These are phyloP conservation scores for Felis chaus DNA, from an alignment of 2,113 vertebrate genomes.

Conservation along the genomic window DNA sequence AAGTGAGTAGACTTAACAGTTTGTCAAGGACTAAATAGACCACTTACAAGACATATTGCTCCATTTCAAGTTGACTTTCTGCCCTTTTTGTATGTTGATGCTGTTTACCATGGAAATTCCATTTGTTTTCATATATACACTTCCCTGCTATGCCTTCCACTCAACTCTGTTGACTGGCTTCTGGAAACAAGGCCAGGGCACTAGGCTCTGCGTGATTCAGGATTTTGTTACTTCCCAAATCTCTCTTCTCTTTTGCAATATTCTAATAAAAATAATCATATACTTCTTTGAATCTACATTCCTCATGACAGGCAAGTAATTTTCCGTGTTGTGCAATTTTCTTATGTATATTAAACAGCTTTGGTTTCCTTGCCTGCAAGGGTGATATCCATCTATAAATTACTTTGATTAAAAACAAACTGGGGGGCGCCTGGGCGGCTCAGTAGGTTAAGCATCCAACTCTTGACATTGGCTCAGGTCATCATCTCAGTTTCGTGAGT, in stretches of 20 bases:
- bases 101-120: neutral
- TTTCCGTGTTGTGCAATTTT: neutral
- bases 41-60: neutral
- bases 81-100: too few relatives aligned
- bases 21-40: neutral
- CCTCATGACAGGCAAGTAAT: neutral
- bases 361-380: neutral
- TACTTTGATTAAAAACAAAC: conserved; percentile 14
- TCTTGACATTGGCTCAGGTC: too few relatives aligned
- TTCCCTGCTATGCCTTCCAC: neutral
- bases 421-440: too few relatives aligned
- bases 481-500: too few relatives aligned
- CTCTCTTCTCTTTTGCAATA: neutral
- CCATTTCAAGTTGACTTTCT: neutral
- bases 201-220: rapidly evolving
- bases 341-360: neutral
- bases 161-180: neutral
- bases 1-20: neutral
- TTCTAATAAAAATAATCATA: neutral
- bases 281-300: neutral
- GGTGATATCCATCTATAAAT: neutral
- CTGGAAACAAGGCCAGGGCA: neutral
- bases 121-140: rapidly evolving
- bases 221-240: too few relatives aligned
- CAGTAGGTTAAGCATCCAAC: too few relatives aligned